Conservation (phyloP, 2,888 invertebrate species). For the Polymixis flavicincta region DNA sequence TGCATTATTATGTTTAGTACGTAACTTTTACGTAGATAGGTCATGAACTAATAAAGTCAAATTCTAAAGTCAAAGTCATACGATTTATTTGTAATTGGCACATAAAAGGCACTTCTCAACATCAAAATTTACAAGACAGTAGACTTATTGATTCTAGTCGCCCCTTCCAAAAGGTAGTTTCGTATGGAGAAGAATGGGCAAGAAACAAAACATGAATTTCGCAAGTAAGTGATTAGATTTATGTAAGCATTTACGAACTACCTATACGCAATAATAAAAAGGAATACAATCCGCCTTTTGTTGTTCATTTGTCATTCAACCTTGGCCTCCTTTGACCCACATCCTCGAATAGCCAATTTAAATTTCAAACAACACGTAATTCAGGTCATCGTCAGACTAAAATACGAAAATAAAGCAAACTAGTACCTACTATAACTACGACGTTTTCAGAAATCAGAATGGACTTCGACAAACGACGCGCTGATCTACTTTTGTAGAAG, state of each 20-base stretch:
- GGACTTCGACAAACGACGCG: not conserved
- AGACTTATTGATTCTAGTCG: no score
- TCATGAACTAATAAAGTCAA: no score
- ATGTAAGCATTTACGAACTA: not conserved
- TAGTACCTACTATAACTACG: not conserved
- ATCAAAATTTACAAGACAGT: no score
- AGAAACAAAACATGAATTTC: not conserved
- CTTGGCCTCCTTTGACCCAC: constrained; percentile 17
- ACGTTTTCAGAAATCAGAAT: constrained; percentile 5
- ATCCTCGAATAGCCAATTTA: constrained; percentile 28
- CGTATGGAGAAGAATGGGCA: no score
- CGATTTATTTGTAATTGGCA: no score
- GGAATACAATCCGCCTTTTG: constrained; percentile 18
- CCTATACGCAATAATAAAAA: not conserved
- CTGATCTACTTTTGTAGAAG: not conserved
- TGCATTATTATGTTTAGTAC: not conserved
- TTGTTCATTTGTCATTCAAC: constrained; percentile 16
- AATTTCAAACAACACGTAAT: constrained; percentile 25
- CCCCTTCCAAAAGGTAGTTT: no score
- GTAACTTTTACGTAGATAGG: not conserved
- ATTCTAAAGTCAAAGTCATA: no score
- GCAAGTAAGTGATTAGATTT: not conserved
- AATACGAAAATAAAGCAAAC: constrained; percentile 30
- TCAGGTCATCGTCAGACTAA: constrained; percentile 12
- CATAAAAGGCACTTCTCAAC: no score